These are phyloP conservation scores for Lithodes maja DNA, from an alignment of 2,888 invertebrate genomes.

Conservation along the genomic window DNA sequence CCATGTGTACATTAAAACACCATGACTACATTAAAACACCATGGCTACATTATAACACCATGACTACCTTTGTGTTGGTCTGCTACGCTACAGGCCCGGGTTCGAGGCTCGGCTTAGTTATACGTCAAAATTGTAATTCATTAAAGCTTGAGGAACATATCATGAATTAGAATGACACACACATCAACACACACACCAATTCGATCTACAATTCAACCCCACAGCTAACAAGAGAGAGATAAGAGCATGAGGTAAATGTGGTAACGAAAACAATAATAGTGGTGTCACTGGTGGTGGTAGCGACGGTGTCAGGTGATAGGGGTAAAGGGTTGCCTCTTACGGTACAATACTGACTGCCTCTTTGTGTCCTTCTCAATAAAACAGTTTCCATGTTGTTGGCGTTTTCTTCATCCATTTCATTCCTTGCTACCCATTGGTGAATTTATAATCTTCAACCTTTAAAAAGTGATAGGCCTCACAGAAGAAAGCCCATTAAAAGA, in stretches of 20 bases:
- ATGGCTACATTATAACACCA: no score
- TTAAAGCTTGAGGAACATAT: no score
- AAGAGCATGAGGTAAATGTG: neutral
- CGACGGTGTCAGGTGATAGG: constrained; percentile 30
- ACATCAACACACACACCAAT: neutral
- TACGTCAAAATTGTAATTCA: no score
- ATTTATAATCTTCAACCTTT: no score
- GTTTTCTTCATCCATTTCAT: constrained; percentile 24
- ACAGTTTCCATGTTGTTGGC: constrained; percentile 59
- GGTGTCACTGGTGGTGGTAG: neutral
- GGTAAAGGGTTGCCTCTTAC: constrained; percentile 16
- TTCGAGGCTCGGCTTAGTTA: no score
- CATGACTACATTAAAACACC: no score
- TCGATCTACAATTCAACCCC: neutral
- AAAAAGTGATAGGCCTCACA: no score
- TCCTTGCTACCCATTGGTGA: no score
- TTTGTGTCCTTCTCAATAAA: constrained; percentile 66
- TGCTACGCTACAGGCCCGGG: no score
- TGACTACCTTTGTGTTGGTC: no score
- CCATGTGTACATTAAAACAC: no score
- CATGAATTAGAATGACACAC: neutral
- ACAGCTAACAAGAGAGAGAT: neutral
- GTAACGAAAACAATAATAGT: neutral
- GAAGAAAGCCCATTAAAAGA: no score
- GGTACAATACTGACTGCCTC: constrained; percentile 50